These are phyloP conservation scores for Anarsia innoxiella DNA, from an alignment of 2,888 invertebrate species.

Conservation along the genomic window DNA sequence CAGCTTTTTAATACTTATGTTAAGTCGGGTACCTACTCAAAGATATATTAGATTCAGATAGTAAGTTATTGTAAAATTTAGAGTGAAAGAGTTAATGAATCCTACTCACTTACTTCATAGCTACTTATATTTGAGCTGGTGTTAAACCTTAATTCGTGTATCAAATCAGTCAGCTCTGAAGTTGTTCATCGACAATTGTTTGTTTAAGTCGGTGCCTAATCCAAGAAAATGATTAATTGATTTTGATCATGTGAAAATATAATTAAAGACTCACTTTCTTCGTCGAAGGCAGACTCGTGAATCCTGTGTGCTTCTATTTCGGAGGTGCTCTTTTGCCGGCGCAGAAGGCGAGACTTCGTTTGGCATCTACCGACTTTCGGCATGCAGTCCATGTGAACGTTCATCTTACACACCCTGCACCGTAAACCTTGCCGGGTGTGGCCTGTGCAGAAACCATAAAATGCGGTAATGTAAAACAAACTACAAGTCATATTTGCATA, in stretches of 20 bases:
- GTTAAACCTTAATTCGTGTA: no score
- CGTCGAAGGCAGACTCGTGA: slow-evolving; percentile 78
- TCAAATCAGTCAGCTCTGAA: no score
- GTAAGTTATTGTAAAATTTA: no score
- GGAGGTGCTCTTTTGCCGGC: slow-evolving; percentile 92
- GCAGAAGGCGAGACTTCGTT: slow-evolving; percentile 86
- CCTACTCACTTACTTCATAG: no score
- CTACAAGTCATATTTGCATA: no score
- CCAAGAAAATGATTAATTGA: no score
- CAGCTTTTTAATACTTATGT: slow-evolving; percentile 35
- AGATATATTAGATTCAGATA: background rate
- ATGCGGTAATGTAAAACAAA: no score
- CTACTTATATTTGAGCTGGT: no score
- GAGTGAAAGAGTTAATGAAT: no score
- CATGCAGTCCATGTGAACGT: slow-evolving; percentile 92
- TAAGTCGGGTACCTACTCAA: background rate
- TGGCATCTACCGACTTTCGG: slow-evolving; percentile 89
- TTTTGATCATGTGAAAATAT: no score
- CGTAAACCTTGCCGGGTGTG: slow-evolving; percentile 93
- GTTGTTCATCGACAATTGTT: no score
- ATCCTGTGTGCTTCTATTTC: slow-evolving; percentile 83
- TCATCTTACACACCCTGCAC: slow-evolving; percentile 93
- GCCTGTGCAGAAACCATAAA: slow-evolving; percentile 73
- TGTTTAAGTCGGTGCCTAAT: no score
- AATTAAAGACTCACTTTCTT: slow-evolving; percentile 83